Evolutionary conservation across 2,888 invertebrate species (phyloP).

Genomic region (Callyntrura guangdongensis): DNA sequence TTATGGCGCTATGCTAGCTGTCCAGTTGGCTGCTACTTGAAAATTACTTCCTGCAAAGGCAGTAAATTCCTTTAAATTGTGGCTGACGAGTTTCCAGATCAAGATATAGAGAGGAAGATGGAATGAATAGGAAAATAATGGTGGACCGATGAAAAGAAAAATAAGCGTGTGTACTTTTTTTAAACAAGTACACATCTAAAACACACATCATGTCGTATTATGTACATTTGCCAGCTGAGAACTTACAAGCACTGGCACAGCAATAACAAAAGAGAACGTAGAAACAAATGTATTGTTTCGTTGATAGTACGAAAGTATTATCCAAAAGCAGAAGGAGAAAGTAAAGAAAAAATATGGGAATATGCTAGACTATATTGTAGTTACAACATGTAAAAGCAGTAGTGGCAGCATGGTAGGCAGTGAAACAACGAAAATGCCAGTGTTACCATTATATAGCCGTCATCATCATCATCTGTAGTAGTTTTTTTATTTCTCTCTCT

Average conservation of each 20-base stretch:
- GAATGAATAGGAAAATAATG: conserved; percentile 32
- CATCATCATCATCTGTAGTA: conserved; percentile 54
- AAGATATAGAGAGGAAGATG: conserved; percentile 60
- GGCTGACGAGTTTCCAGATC: conserved; percentile 77
- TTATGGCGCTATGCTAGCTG: conserved; percentile 66
- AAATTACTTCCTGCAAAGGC: conserved; percentile 76
- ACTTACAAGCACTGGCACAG: conserved; percentile 49
- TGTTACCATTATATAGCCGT: conserved; percentile 31
- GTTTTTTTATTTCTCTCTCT: conserved; percentile 29
- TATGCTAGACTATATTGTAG: too few species aligned
- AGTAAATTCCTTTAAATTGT: conserved; percentile 79
- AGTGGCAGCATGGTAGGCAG: conserved; percentile 3
- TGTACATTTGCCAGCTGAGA: conserved; percentile 66
- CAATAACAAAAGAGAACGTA: neutral
- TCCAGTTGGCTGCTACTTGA: conserved; percentile 75
- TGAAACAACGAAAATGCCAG: conserved; percentile 58
- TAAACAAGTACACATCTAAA: conserved; percentile 54
- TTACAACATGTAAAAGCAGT: conserved; percentile 38
- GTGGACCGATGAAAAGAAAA: neutral
- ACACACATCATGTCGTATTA: conserved; percentile 47
- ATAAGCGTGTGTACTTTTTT: conserved; percentile 4
- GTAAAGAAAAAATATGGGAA: conserved; percentile 10
- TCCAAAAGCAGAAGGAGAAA: conserved; percentile 30
- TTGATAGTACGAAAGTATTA: conserved; percentile 8
- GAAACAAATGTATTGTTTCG: conserved; percentile 7